Evolutionary conservation across 2,888 invertebrate species (phyloP), one percentile per base, ranked within the genome.

Genomic region (Drosophila testacea): DNA sequence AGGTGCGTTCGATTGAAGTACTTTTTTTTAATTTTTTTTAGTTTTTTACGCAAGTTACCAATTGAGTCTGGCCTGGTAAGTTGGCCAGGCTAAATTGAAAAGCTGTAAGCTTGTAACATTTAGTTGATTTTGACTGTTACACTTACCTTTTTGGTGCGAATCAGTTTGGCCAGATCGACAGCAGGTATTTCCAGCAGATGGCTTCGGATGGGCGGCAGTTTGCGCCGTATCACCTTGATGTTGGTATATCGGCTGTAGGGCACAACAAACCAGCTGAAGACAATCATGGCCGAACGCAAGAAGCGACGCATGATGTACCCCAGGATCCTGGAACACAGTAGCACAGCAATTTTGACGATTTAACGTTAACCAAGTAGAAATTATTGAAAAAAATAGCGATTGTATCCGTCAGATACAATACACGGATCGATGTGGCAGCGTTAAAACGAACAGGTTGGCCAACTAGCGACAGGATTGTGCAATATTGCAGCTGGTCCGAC

Each of bases 141-240:
- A 91, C 91, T 92, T 64, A 96, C 96, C 94, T 96, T 94, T 94
- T 93, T 94, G 54, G 93, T 94, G 89, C 96, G 94, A 87, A 97
- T 96, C 93, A 95, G 95, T 82, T 93, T 93, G 5, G 96, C 95
- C 67, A 97, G 92, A 65, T 94, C 93, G 11, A 94, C 94, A 44
- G 96, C 96, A 68, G 96, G 95, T 84, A 95, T 94, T 88, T 95
- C 94, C 52, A 97, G 93, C 74, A 96, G 90, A 27, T 94, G 94
- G 90, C 96, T 95, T 41, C 93, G 93, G 9, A 96, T 95, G 2
- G 95, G 94, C 28, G 96, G 95, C 87, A 95, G 94, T 92, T 94
- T 94, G 90, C 93, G 94, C 62, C 93, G 93, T 76, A 94, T 93
- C 86, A 93, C 93, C 82, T 95, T 93, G 85, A 93, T 94, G 83